Evolutionary conservation across 2,113 vertebrate species (phyloP).

Genomic region (Hypomesus transpacificus): DNA sequence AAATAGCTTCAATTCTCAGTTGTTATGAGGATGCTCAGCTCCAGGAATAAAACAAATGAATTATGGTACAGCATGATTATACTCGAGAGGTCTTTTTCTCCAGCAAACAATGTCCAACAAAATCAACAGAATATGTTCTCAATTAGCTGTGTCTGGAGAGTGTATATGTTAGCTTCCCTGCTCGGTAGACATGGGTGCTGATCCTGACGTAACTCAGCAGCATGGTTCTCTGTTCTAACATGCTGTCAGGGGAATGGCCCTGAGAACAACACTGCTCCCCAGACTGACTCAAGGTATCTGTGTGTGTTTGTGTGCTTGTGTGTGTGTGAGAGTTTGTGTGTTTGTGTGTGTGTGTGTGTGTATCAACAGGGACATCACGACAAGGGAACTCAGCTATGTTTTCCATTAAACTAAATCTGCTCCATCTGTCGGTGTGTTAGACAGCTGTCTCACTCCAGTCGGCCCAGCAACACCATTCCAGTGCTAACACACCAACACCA

Average conservation of each 20-base stretch:
- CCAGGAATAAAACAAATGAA: neutral
- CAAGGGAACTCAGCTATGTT: constrained; percentile 55
- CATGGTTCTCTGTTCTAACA: neutral
- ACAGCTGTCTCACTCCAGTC: constrained; percentile 61
- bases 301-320: neutral
- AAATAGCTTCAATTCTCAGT: constrained; percentile 11
- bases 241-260: too few species aligned
- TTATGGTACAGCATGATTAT: neutral
- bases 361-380: constrained; percentile 46
- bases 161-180: too few species aligned
- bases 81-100: constrained; percentile 10
- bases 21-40: constrained; percentile 1
- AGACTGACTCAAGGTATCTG: neutral
- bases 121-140: neutral
- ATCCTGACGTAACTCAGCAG: neutral
- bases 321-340: neutral
- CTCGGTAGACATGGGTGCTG: neutral
- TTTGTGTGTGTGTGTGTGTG: neutral
- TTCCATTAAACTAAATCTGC: constrained; percentile 57
- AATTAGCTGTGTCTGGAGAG: neutral
- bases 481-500: constrained; percentile 54
- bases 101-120: constrained; percentile 1
- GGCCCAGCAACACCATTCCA: constrained; percentile 56
- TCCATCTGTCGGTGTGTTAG: constrained; percentile 68
- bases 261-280: neutral